These are phyloP conservation scores for Seriola aureovittata DNA, from an alignment of 2,113 vertebrate genomes.

Conservation along the genomic window DNA sequence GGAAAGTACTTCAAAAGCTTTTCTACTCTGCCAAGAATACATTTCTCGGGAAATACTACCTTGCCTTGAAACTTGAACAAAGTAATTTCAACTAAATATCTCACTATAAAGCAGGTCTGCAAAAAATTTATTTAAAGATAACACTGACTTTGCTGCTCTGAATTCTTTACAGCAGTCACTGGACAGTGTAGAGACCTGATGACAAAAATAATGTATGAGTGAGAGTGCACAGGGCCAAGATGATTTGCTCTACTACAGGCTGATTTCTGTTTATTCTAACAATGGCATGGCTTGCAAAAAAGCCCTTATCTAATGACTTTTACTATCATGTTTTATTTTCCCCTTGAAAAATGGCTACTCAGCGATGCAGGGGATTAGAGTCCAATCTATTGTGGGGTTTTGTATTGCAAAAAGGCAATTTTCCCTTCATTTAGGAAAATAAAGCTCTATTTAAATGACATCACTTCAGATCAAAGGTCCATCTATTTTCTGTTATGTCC, in stretches of 20 bases:
- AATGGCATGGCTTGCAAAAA: constrained; percentile 56
- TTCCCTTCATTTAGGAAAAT: constrained; percentile 63
- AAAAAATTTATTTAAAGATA: constrained; percentile 29
- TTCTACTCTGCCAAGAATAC: constrained; percentile 25
- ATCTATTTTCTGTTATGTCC: constrained; percentile 43
- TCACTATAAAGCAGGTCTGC: not conserved
- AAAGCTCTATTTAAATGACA: constrained; percentile 64
- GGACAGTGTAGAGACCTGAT: constrained; percentile 14
- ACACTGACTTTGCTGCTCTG: constrained; percentile 26
- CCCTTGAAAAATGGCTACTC: constrained; percentile 70
- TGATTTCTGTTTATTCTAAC: constrained; percentile 58
- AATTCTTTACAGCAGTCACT: constrained; percentile 22
- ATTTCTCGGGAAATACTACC: constrained; percentile 13
- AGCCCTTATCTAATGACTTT: constrained; percentile 70
- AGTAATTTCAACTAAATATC: constrained; percentile 9
- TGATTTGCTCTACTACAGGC: constrained; percentile 45
- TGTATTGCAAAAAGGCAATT: constrained; percentile 67
- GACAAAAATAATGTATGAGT: constrained; percentile 29
- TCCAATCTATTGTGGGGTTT: constrained; percentile 65
- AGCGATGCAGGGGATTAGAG: constrained; percentile 69
- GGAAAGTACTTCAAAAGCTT: constrained; percentile 20
- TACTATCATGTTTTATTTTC: constrained; percentile 72
- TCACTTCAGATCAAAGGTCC: constrained; percentile 50
- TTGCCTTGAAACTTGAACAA: constrained; percentile 13
- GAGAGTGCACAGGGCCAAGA: constrained; percentile 33